Percentiles rank a stretch among this genome's conserved stretches.
phyloP scores from a whole-genome alignment of 1,140 invertebrate genomes.

The Planococcus citri region DNA sequence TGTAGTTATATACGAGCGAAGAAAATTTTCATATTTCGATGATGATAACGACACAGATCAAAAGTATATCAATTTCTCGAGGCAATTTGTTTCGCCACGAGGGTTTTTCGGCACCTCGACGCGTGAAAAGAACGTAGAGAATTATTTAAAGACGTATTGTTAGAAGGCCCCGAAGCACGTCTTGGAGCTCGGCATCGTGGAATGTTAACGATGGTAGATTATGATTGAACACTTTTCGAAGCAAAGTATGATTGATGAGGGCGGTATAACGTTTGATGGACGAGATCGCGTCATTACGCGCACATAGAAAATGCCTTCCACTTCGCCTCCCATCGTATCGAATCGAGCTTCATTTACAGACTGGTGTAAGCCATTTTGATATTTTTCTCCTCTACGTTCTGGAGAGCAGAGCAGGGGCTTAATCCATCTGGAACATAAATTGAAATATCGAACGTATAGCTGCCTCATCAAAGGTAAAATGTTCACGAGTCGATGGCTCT shows the following conservation, averaged over 20 bases:
- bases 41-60: no score
- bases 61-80: background rate
- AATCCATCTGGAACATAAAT: background rate
- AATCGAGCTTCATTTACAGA: background rate
- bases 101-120: background rate
- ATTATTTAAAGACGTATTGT: slow-evolving; percentile 8
- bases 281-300: slow-evolving; percentile 5
- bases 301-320: background rate
- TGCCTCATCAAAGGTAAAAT: background rate
- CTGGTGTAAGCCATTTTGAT: background rate
- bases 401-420: no score
- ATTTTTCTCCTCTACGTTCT: background rate
- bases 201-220: slow-evolving; percentile 3
- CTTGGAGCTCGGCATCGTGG: background rate
- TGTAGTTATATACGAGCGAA: no score
- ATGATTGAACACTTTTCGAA: background rate
- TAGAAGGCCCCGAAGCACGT: background rate
- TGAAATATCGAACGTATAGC: background rate
- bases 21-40: no score
- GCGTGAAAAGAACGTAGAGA: background rate
- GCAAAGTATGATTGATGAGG: background rate
- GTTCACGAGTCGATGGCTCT: background rate
- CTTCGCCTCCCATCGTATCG: no score
- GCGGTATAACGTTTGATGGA: background rate
- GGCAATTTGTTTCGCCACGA: background rate